Evolutionary conservation across 1,140 invertebrate species (phyloP), one percentile per base, ranked within the genome.

Genomic region (Acromyrmex charruanus): DNA sequence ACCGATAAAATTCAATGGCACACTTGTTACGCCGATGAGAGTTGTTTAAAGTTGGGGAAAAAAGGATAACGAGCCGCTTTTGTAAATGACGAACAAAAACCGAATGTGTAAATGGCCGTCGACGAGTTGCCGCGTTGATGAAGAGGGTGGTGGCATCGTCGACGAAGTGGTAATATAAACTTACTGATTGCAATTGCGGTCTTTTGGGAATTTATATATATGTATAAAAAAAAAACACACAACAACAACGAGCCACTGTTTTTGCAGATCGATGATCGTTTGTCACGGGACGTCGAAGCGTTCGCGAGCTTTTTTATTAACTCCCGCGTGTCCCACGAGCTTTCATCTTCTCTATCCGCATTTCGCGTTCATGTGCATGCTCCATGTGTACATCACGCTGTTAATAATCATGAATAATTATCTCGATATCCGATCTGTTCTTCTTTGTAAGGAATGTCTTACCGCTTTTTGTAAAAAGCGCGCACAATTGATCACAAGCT

Each of bases 221-320:
- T 35, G 9, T 39, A 35, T n/a, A 81, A 53, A 39, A 84, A 18
- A 61, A 35, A 7, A 35, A 35, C 31, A 21, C 49, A 44, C 6
- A 4, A 53, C 12, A 39, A 69, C n/a, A 59, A 58, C 89, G 90
- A 90, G 79, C 82, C 85, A 87, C 53, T 86, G 84, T 91, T 92
- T 90, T 87, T 85, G 86, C 91, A 87, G 91, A 91, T 92, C 91
- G 88, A 89, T 87, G 92, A 91, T 87, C 92, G 91, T 91, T 92
- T 94, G 92, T 94, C 86, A 88, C 69, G 75, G 89, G 85, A 93
- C 91, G 94, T 94, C 89, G 92, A 89, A 94, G 92, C 91, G 90
- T 93, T 93, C 87, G 92, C 92, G 91, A 91, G 55, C 49, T 89
- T 71, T 68, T 85, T 86, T 88, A 91, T 91, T 91, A 90, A 86